phyloP scores from a whole-genome alignment of 2,888 invertebrate species.

The Zonitis immaculata region DNA sequence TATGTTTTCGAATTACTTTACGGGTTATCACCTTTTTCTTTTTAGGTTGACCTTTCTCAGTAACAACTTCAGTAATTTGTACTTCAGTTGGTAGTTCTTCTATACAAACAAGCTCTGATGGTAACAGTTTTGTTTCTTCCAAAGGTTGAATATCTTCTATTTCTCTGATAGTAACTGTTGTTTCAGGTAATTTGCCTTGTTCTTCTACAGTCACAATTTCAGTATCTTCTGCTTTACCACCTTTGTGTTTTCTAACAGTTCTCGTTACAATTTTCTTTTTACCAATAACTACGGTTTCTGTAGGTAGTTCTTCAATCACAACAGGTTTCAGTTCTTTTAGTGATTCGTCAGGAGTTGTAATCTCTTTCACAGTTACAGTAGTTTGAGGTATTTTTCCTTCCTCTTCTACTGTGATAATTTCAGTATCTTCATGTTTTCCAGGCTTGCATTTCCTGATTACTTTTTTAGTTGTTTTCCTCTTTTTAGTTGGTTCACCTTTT shows the following conservation, averaged over 20 bases:
- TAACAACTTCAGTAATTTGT: conserved; percentile 27
- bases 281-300: conserved; percentile 24
- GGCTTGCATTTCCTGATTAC: conserved; percentile 41
- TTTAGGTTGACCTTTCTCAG: conserved; percentile 29
- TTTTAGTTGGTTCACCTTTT: conserved; percentile 28
- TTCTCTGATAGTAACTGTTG: conserved; percentile 29
- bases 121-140: too few species aligned
- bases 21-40: conserved; percentile 37
- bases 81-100: conserved; percentile 34
- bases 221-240: conserved; percentile 46
- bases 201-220: conserved; percentile 45
- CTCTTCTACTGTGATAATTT: conserved; percentile 37
- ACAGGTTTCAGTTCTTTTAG: conserved; percentile 41
- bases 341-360: not conserved
- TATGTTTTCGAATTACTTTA: conserved; percentile 40
- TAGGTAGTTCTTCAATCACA: conserved; percentile 36
- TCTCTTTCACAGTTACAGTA: conserved; percentile 36
- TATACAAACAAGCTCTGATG: conserved; percentile 21
- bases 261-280: conserved; percentile 38
- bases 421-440: conserved; percentile 44
- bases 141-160: conserved; percentile 10
- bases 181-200: conserved; percentile 42
- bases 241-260: conserved; percentile 42
- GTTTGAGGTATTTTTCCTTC: conserved; percentile 31
- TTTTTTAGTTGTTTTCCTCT: conserved; percentile 41